Conservation (phyloP, 2,888 invertebrate genomes). For the Cryptocephalus primarius region DNA sequence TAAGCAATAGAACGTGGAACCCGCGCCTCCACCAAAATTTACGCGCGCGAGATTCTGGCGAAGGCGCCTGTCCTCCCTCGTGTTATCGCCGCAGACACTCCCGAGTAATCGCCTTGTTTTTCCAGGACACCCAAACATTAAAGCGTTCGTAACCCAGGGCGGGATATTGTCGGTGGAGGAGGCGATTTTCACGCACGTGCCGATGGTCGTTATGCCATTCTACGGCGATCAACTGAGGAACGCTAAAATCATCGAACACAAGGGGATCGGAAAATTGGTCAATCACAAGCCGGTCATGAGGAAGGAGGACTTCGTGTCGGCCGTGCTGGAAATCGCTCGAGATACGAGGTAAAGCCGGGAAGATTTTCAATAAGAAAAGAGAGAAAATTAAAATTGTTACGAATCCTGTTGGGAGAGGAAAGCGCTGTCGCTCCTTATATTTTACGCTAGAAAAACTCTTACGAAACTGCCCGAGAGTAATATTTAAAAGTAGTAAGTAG, state of each 20-base stretch:
- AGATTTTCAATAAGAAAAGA: background rate
- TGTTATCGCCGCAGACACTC: too few species aligned
- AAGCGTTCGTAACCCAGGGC: conserved; percentile 11
- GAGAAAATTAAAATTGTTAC: background rate
- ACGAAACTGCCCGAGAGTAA: too few species aligned
- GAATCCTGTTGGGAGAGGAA: too few species aligned
- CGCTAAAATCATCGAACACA: conserved; percentile 6
- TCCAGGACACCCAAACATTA: conserved; percentile 11
- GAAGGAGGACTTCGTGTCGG: conserved; percentile 16
- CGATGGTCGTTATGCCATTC: conserved; percentile 33
- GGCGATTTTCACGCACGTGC: conserved; percentile 31
- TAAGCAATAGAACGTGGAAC: too few species aligned
- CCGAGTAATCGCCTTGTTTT: too few species aligned
- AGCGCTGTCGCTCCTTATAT: too few species aligned
- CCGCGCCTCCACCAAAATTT: too few species aligned
- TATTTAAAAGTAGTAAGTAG: too few species aligned
- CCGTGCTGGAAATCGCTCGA: conserved; percentile 21
- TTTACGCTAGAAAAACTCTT: too few species aligned
- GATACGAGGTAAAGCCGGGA: conserved; percentile 18
- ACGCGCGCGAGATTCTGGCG: too few species aligned
- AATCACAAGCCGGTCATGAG: conserved; percentile 14
- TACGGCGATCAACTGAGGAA: conserved; percentile 26
- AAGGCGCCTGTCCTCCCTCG: too few species aligned
- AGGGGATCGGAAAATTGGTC: conserved; percentile 14
- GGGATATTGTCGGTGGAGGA: conserved; percentile 34